Conservation (phyloP, 2,113 vertebrate species). For the Cryptotis parvus region DNA sequence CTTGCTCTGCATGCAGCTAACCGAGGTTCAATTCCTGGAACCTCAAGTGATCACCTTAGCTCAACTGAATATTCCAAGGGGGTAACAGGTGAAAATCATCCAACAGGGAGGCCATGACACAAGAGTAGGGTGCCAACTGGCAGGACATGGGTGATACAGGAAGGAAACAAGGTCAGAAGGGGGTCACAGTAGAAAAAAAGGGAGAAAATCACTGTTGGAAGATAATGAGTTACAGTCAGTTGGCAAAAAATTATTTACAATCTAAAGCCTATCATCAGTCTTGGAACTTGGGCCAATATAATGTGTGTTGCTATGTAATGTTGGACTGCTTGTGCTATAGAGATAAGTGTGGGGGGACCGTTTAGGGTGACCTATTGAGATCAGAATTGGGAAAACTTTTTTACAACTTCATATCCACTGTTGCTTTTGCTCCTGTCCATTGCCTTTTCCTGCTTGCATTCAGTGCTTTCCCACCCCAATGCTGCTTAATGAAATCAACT, state of each 20-base stretch:
- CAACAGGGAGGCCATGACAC: too few relatives aligned
- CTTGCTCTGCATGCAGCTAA: too few relatives aligned
- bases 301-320: neutral
- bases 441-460: neutral
- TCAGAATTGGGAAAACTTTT: neutral
- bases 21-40: too few relatives aligned
- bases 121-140: too few relatives aligned
- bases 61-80: too few relatives aligned
- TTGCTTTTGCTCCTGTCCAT: neutral
- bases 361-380: neutral
- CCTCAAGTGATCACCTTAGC: too few relatives aligned
- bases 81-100: too few relatives aligned
- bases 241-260: neutral
- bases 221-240: neutral
- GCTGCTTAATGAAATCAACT: neutral
- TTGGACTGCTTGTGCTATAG: neutral
- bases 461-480: neutral
- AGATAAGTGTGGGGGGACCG: neutral
- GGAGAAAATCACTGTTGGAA: neutral
- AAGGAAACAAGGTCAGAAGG: too few relatives aligned
- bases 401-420: neutral
- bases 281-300: constrained; percentile 10
- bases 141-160: too few relatives aligned
- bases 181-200: too few relatives aligned
- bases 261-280: neutral